Base-by-base conservation (phyloP, 2,888 invertebrate species). In the Xestia c-nigrum region DNA sequence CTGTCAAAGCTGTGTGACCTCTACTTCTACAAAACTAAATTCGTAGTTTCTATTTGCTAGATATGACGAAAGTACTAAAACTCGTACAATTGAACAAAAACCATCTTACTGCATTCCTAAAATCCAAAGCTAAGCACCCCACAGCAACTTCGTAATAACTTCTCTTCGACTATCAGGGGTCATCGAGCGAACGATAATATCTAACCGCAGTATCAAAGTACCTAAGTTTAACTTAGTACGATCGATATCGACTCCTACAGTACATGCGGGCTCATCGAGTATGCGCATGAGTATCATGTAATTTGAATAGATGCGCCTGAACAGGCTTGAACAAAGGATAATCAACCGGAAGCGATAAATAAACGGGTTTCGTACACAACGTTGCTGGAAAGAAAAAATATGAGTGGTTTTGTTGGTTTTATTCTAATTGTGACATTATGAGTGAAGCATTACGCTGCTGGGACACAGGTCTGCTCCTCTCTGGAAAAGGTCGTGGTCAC, bases 231-330 rank as follows among this genome's bases (percentile, higher is more conserved):
- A 80, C 76, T 80, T 65, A 69, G 52, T 52, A 66, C 59, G 84
- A 89, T 89, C 88, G 83, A 87, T 88, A 89, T 89, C 83, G 87
- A 84, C 74, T 82, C 69, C 21, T 86, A 87, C 80, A 67, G 81
- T 89, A 90, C 87, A 94, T 96, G 92, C 93, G 95, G 96, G 95
- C 89, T 95, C 92, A 94, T 95, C 94, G 94, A 92, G 92, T 94
- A 95, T 96, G 96, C 96, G 95, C 96, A 96, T 95, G 90, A 92
- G 89, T 95, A 95, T 92, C 91, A 86, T 88, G 90, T 92, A 92
- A 95, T 94, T 95, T 95, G 91, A 94, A 94, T 94, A 92, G 94
- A 93, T 92, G 92, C 93, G 95, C 94, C 91, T 93, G 92, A 95
- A 93, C 92, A 92, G 91, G 84, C 91, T 89, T 84, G 92, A 94